Percentiles rank a stretch among this genome's conserved stretches.
phyloP scores from a whole-genome alignment of 2,113 vertebrate species.

The Lasiurus borealis region DNA sequence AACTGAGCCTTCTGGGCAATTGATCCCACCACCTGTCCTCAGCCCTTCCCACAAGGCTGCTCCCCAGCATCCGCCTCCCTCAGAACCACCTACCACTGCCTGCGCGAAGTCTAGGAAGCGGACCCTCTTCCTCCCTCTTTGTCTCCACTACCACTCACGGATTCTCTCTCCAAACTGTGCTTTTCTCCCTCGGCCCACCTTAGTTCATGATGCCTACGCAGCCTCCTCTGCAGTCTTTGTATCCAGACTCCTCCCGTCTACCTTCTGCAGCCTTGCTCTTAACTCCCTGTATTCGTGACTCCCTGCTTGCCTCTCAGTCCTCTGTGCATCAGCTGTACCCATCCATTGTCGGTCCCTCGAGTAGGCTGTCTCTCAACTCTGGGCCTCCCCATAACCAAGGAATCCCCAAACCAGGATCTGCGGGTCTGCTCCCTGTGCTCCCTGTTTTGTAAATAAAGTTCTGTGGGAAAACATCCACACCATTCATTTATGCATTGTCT shows the following conservation, averaged over 20 bases:
- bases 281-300: background rate
- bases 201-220: background rate
- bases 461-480: background rate
- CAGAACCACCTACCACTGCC: background rate
- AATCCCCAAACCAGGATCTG: background rate
- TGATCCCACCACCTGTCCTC: background rate
- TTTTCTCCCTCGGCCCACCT: background rate
- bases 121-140: background rate
- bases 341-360: background rate
- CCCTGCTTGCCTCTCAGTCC: background rate
- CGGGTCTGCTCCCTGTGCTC: background rate
- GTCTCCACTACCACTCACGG: background rate
- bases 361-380: background rate
- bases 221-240: background rate
- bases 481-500: background rate
- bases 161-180: background rate
- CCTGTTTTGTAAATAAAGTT: slow-evolving; percentile 13
- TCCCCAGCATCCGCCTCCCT: background rate
- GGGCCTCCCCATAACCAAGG: background rate
- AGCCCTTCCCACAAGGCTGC: background rate
- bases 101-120: background rate
- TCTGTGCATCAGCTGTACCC: background rate
- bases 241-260: background rate
- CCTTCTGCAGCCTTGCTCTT: background rate
- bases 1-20: background rate